phyloP scores from a whole-genome alignment of 92 coral and sea anemone genomes.

The Zoanthus sociatus region DNA sequence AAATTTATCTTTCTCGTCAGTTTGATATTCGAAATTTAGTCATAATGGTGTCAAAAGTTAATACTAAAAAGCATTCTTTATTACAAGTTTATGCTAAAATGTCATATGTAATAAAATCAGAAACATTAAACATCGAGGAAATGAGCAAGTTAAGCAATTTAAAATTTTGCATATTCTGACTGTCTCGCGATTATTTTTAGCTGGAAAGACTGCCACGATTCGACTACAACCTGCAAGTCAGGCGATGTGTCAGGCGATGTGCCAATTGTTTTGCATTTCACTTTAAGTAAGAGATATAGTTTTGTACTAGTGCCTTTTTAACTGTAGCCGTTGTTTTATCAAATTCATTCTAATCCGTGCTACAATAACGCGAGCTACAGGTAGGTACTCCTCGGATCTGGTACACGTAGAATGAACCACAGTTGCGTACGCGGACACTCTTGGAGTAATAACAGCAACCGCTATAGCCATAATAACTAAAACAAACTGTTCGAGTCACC shows the following conservation, averaged over 20 bases:
- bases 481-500: no score
- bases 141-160: no score
- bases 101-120: no score
- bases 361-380: neutral
- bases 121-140: no score
- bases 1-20: no score
- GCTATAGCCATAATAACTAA: neutral
- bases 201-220: neutral
- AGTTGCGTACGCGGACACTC: neutral
- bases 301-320: neutral
- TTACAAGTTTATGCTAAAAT: no score
- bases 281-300: neutral
- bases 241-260: neutral
- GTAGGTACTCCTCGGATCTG: neutral
- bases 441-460: neutral
- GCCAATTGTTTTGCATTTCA: neutral
- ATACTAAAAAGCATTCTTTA: no score
- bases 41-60: no score
- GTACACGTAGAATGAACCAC: neutral
- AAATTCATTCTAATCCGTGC: neutral
- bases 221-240: neutral
- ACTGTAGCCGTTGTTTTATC: neutral
- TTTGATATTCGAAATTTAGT: no score
- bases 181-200: neutral
- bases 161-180: neutral